Percentiles rank a stretch among this genome's conserved stretches.
Conservation (phyloP, 2,888 invertebrate species). For the Lamellibrachia satsuma region DNA sequence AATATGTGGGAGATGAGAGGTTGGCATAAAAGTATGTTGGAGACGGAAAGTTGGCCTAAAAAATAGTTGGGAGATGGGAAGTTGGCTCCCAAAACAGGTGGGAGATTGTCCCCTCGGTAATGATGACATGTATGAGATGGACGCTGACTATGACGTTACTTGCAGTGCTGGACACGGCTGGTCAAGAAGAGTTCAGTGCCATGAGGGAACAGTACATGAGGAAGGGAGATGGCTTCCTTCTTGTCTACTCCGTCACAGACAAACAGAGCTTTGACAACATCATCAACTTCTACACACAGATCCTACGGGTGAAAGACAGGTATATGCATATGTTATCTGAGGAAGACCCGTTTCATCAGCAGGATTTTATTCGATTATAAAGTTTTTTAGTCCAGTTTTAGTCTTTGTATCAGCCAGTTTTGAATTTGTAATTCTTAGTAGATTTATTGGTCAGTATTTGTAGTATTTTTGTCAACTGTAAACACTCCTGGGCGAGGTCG, state of each 20-base stretch:
- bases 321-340: constrained; percentile 40
- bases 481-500: background rate
- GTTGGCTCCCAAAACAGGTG: no score
- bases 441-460: no score
- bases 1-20: no score
- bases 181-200: constrained; percentile 94
- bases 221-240: constrained; percentile 90
- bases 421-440: no score
- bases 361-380: no score
- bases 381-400: no score
- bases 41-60: no score
- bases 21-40: no score
- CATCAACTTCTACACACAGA: constrained; percentile 87
- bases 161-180: constrained; percentile 90
- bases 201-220: constrained; percentile 78
- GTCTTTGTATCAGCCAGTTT: no score
- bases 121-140: background rate
- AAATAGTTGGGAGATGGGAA: no score
- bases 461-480: no score
- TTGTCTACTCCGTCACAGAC: constrained; percentile 93
- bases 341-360: no score
- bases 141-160: background rate
- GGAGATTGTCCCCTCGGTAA: background rate
- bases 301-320: constrained; percentile 87
- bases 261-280: constrained; percentile 90